Evolutionary conservation across 2,113 vertebrate genomes (phyloP), one percentile per base, ranked within the genome.

Genomic region (Rallus limicola): DNA sequence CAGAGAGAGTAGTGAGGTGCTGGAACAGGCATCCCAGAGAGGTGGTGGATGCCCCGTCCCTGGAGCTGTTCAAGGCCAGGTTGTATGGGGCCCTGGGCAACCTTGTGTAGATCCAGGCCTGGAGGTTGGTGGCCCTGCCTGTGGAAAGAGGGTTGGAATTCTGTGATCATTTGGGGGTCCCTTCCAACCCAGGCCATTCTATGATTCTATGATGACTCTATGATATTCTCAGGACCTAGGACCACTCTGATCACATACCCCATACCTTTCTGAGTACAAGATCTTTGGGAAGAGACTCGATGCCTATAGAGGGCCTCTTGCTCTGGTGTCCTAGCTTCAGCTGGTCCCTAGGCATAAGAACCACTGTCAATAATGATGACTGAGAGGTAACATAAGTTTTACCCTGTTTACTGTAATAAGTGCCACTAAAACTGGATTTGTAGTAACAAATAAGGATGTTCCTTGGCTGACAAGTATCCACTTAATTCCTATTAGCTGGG

Each of bases 401-500:
- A 65, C 65, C n/a, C 24, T 87, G 25, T 88, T 95, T 96, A 52
- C 40, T 67, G 64, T 76, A 92, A 31, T 40, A 58, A 82, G n/a
- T 58, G 52, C 34, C 38, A 86, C 62, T 92, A 87, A 96, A 97
- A 90, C 38, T 50, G 48, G 95, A 95, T 95, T 76, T 79, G 70
- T 91, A 80, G 55, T 24, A 89, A 88, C 59, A 95, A 92, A 95
- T 36, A 96, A 93, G 65, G 84, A 88, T 88, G 63, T 71, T 96
- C 46, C 86, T 92, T 86, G 70, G 71, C 90, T 97, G 92, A 96
- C 81, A 95, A 93, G 53, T 65, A 96, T 78, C 79, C 77, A 92
- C 92, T 96, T 97, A 92, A 95, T 94, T 94, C 82, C 86, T 50
- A 81, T 97, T 96, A 85, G 53, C 71, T 90, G 82, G 88, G 58